Evolutionary conservation across 2,888 invertebrate species (phyloP).

Genomic region (Thera obeliscata): DNA sequence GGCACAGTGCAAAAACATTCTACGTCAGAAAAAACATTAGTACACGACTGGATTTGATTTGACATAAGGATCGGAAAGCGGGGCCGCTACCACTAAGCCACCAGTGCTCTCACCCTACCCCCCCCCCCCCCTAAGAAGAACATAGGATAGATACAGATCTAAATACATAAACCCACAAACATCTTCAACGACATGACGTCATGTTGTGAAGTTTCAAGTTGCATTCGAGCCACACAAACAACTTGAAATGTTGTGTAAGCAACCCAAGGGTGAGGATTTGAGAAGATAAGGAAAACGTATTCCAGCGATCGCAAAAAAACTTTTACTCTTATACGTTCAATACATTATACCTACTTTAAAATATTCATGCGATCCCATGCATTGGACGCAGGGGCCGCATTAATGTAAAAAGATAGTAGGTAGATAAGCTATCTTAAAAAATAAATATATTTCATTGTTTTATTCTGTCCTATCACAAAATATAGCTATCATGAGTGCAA

Average conservation of each 20-base stretch:
- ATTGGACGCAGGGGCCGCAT: slow-evolving; percentile 30
- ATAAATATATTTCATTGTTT: slow-evolving; percentile 28
- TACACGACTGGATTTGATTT: too few species aligned
- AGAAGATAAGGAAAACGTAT: slow-evolving; percentile 25
- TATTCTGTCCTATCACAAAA: slow-evolving; percentile 12
- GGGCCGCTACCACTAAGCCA: too few species aligned
- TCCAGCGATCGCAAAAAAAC: slow-evolving; percentile 20
- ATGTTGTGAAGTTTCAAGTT: neutral
- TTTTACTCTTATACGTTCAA: slow-evolving; percentile 7
- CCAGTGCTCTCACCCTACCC: too few species aligned
- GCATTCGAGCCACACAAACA: slow-evolving; percentile 3
- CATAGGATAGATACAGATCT: too few species aligned
- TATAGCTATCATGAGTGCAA: slow-evolving; percentile 18
- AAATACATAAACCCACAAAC: neutral
- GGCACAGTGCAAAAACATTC: too few species aligned
- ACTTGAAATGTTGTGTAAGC: slow-evolving; percentile 12
- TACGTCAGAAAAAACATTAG: too few species aligned
- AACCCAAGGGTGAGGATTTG: slow-evolving; percentile 2
- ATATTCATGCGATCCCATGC: slow-evolving; percentile 28
- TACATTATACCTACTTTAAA: slow-evolving; percentile 13
- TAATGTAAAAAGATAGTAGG: slow-evolving; percentile 22
- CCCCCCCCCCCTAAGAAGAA: too few species aligned
- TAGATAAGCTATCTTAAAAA: slow-evolving; percentile 30
- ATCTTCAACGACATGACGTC: slow-evolving; percentile 2
- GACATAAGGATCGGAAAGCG: too few species aligned